Base-by-base conservation (phyloP, 2,888 invertebrate genomes). In the Lingula anatina region DNA sequence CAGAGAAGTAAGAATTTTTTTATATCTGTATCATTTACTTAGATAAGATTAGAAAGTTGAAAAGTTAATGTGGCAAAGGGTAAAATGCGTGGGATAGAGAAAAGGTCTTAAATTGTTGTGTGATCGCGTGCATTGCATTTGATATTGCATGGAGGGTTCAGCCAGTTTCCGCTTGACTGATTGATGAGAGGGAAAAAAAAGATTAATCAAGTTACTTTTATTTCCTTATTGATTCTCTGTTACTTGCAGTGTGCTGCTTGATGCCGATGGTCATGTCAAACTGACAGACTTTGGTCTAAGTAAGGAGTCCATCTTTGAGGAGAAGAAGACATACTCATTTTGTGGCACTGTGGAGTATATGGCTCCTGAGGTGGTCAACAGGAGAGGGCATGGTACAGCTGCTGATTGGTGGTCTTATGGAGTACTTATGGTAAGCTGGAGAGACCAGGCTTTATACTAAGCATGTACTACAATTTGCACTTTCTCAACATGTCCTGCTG, bases 341-440 rank as follows among this genome's bases (percentile, higher is more conserved):
- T 97, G 96, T 78, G 95, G 97, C 47, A 99, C 97, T 1, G 94
- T 99, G 41, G 89, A 90, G 71, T 90, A 90, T 69, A 90, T 90
- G 89, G 97, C 97, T 4, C 97, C 99, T 0, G 96, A 99, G 80
- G 95, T 99, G 47, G 94, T 99, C 4, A 96, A 95, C 78, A 83
- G 97, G 42, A 90, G 90, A 78, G 99, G 99, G 0, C 99, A 99
- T 74, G 91, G 94, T 23, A 94, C 93, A 74, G 95, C 96, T 2
- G 97, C 97, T 3, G 99, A 99, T 78, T 99, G 99, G 96, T 99
- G 99, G 99, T 96, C 95, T 12, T 95, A 96, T 78, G 97, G 94
- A 52, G 94, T 96, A 38, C 82, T 95, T 54, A 94, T 95, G 94
- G 89, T 90, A 73, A 75, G 79, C 9, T 15, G 15, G 31, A 31